Evolutionary conservation across 2,888 invertebrate species (phyloP), one percentile per base, ranked within the genome.

Genomic region (Herminia tarsipennalis): DNA sequence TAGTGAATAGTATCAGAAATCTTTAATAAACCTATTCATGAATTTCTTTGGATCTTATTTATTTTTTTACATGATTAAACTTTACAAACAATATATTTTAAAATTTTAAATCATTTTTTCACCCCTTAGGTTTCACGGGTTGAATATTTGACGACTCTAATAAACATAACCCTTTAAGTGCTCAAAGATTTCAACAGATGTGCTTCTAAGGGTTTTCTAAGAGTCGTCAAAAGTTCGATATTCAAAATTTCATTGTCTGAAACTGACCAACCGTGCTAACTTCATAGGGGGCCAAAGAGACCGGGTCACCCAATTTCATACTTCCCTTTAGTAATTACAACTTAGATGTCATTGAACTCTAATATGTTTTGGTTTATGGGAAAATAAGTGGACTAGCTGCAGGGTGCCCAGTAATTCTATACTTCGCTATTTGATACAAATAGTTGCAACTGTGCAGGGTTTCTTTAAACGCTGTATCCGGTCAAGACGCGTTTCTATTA

Each of bases 261-360:
- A 83, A 88, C 88, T 91, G 91, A 91, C 91, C 91, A 86, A 84
- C 81, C 87, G 86, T 86, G 76, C 58, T 55, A 68, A 69, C 78
- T 44, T 66, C 59, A 75, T 73, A 79, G 86, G 90, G 91, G 85
- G 81, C 77, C 80, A 69, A 69, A 70, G 74, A 75, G 83, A 83
- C 76, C 68, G 79, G 87, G 88, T 88, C 83, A 86, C 87, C 86
- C 81, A 85, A 85, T 83, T 87, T 76, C 86, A 85, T 73, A 77
- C 76, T 76, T 82, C 81, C 86, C 84, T 83, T 72, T 66, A 76
- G 71, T 88, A 90, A 91, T 90, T 90, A 88, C 80, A 83, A 83
- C 82, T 86, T 81, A 76, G 72, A 76, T 82, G 88, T 89, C 90
- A 68, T 84, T 87, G 89, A 89, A 88, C 89, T 83, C 61, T 60